A percentile compares a stretch with the other conserved stretches of the same genome.
phyloP scores from a whole-genome alignment of 1,140 invertebrate species.

The Drosophila tsacasi region DNA sequence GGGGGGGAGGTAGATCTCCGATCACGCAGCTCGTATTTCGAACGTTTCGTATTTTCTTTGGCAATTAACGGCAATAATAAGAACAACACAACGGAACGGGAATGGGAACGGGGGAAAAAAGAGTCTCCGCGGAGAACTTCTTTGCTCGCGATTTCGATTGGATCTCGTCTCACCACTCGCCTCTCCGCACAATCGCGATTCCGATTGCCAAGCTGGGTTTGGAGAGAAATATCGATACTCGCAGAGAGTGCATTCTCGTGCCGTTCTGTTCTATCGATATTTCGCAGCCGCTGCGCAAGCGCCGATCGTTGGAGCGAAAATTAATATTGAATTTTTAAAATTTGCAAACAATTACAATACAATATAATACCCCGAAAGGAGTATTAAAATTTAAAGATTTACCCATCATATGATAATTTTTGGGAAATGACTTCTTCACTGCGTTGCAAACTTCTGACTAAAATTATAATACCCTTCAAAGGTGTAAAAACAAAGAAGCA shows the following conservation, averaged over 20 bases:
- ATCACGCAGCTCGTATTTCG: conserved; percentile 18
- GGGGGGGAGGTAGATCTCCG: conserved; percentile 14
- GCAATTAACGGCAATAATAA: conserved; percentile 40
- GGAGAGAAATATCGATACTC: conserved; percentile 2
- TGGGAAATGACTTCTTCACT: too few species aligned
- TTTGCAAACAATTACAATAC: too few species aligned
- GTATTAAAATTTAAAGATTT: too few species aligned
- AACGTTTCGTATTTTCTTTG: conserved; percentile 36
- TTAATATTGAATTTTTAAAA: conserved; percentile 2
- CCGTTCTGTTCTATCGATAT: conserved; percentile 26
- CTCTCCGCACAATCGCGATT: neutral
- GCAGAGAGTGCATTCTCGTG: neutral
- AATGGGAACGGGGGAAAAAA: conserved; percentile 6
- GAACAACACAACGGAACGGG: conserved; percentile 25
- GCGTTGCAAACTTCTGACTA: too few species aligned
- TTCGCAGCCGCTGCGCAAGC: conserved; percentile 16
- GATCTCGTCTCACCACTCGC: neutral
- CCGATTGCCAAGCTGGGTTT: conserved; percentile 16
- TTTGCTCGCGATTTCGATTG: conserved; percentile 15
- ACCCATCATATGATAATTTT: too few species aligned
- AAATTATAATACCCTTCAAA: too few species aligned
- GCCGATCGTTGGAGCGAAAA: conserved; percentile 4
- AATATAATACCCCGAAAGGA: too few species aligned
- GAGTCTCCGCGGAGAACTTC: conserved; percentile 11
- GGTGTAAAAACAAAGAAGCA: too few species aligned